These are phyloP conservation scores for Plemyria rubiginata DNA, from an alignment of 2,888 invertebrate genomes.

Conservation along the genomic window DNA sequence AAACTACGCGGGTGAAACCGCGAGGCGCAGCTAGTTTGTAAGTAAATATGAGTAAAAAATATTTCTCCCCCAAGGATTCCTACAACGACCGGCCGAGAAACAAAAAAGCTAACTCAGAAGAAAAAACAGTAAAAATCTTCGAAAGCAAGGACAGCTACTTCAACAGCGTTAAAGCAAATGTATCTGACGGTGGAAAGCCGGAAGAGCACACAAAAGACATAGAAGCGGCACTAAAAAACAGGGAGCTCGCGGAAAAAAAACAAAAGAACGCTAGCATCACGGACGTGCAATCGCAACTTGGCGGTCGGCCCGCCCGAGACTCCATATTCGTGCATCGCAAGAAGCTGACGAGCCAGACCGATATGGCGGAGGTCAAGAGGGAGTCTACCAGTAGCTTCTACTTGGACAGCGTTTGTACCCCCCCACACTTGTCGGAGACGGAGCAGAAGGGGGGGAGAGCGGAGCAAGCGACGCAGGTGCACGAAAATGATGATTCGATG, in stretches of 20 bases:
- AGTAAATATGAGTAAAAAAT: too few relatives aligned
- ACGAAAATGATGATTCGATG: not conserved
- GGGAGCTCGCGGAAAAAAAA: not conserved
- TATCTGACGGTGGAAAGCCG: not conserved
- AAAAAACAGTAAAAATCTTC: conserved; percentile 22
- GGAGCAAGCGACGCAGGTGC: conserved; percentile 1
- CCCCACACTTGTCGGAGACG: not conserved
- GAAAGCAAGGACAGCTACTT: conserved; percentile 7
- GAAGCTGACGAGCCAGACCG: conserved; percentile 1
- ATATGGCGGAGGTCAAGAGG: conserved; percentile 11
- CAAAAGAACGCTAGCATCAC: conserved; percentile 7
- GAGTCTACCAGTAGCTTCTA: conserved; percentile 4
- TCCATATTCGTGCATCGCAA: conserved; percentile 7
- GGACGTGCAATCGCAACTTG: conserved; percentile 1
- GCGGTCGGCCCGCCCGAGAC: not conserved
- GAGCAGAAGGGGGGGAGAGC: not conserved
- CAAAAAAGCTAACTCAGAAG: conserved; percentile 14
- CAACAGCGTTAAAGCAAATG: not conserved
- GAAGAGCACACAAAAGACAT: not conserved
- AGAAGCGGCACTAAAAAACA: not conserved
- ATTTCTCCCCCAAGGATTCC: not conserved
- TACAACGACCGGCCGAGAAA: not conserved
- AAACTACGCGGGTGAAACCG: too few relatives aligned
- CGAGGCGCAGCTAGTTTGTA: too few relatives aligned
- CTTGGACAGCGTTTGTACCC: conserved; percentile 1